phyloP scores from a whole-genome alignment of 2,888 invertebrate genomes.

The Thalpophila matura region DNA sequence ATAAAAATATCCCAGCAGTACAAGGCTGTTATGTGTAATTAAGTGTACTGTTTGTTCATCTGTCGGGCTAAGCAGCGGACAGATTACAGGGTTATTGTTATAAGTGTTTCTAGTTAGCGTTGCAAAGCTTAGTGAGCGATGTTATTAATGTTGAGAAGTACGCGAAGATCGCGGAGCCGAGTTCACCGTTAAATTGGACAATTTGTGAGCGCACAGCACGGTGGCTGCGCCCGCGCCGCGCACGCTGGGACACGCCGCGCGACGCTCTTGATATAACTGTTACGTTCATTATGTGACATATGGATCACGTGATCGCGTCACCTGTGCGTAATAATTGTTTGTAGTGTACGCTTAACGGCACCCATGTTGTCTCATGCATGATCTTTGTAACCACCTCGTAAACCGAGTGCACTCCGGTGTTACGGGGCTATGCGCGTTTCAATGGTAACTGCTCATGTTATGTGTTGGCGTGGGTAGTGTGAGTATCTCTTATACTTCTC shows the following conservation, averaged over 20 bases:
- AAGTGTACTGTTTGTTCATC: conserved; percentile 50
- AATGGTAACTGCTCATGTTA: conserved; percentile 44
- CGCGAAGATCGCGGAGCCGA: conserved; percentile 56
- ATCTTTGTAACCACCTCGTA: conserved; percentile 45
- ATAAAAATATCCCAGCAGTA: conserved; percentile 26
- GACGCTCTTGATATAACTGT: conserved; percentile 82
- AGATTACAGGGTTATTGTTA: conserved; percentile 54
- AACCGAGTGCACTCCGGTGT: conserved; percentile 44
- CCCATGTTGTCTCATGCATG: conserved; percentile 61
- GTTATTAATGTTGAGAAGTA: conserved; percentile 61
- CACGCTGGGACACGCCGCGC: conserved; percentile 69
- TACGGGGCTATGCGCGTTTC: conserved; percentile 44
- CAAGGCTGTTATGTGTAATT: conserved; percentile 36
- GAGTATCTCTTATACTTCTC: conserved; percentile 38
- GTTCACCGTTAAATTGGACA: conserved; percentile 88
- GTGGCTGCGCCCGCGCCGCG: conserved; percentile 75
- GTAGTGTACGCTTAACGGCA: conserved; percentile 59
- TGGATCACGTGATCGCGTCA: conserved; percentile 77
- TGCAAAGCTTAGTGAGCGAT: conserved; percentile 50
- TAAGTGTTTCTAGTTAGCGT: conserved; percentile 61
- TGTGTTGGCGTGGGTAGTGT: conserved; percentile 14
- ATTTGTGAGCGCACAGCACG: conserved; percentile 83
- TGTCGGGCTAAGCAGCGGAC: conserved; percentile 37
- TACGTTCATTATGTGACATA: conserved; percentile 85
- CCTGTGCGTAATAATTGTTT: conserved; percentile 72